Evolutionary conservation across 2,797 vertebrate genomes (phyloP).

Genomic region (Oryzias dopingdopingensis): DNA sequence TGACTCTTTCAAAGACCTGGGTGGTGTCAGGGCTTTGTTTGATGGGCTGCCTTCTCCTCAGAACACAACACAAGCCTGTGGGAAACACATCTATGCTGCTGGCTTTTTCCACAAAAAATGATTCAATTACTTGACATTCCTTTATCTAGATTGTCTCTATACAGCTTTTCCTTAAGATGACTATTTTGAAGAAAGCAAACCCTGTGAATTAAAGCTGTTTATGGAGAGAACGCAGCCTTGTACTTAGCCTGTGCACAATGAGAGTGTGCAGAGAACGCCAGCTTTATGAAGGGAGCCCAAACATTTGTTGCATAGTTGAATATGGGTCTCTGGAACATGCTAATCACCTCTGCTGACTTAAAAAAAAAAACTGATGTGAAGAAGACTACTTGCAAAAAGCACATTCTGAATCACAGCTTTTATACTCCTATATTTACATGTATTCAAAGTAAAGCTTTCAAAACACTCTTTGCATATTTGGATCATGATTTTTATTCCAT

Average conservation of each 20-base stretch:
- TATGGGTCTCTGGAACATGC: constrained; percentile 83
- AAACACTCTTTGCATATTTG: constrained; percentile 99
- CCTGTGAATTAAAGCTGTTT: constrained; percentile 56
- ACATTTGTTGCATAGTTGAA: constrained; percentile 98
- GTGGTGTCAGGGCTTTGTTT: constrained; percentile 67
- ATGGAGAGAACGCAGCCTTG: constrained; percentile 88
- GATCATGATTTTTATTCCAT: constrained; percentile 84
- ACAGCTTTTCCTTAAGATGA: constrained; percentile 17
- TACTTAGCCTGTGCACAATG: constrained; percentile 59
- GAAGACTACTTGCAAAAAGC: constrained; percentile 83
- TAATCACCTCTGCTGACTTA: constrained; percentile 75
- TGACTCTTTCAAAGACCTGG: constrained; percentile 85
- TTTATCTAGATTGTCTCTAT: constrained; percentile 70
- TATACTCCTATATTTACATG: constrained; percentile 90
- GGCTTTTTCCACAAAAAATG: constrained; percentile 28
- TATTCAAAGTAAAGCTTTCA: constrained; percentile 99
- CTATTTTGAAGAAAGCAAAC: constrained; percentile 11
- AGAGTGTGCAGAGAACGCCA: constrained; percentile 81
- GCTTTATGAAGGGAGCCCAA: constrained; percentile 83
- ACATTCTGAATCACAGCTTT: constrained; percentile 82
- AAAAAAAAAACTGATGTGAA: constrained; percentile 56
- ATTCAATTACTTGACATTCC: constrained; percentile 26
- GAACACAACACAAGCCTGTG: constrained; percentile 64
- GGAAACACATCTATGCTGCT: constrained; percentile 43
- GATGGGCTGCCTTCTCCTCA: constrained; percentile 86